Evolutionary conservation across 2,113 vertebrate species (phyloP).

Genomic region (Ivindomyrus marchei): DNA sequence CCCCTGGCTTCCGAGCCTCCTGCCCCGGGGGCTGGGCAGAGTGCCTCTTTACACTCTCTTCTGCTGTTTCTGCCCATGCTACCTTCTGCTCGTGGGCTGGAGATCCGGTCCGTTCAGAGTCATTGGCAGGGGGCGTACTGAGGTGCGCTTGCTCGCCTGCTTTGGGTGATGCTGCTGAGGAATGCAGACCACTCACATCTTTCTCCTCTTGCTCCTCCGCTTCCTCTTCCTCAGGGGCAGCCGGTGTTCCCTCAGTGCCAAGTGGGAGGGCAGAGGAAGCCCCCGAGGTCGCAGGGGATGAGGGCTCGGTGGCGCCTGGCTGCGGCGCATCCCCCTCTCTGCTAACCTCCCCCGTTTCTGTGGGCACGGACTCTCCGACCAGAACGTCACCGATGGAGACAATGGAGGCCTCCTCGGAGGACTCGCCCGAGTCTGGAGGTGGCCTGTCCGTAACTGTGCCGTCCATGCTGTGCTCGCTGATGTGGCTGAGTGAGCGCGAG

Average conservation of each 20-base stretch:
- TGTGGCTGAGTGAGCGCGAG: slow-evolving; percentile 85
- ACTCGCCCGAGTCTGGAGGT: slow-evolving; percentile 30
- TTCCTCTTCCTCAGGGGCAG: background rate
- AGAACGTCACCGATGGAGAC: slow-evolving; percentile 43
- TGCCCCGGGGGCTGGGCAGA: slow-evolving; percentile 33
- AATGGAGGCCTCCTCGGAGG: slow-evolving; percentile 35
- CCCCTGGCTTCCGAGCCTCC: slow-evolving; percentile 35
- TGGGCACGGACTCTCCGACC: slow-evolving; percentile 29
- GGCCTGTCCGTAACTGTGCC: slow-evolving; percentile 45
- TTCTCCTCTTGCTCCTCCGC: background rate
- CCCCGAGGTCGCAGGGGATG: background rate
- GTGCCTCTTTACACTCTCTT: slow-evolving; percentile 29
- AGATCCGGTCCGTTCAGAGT: slow-evolving; percentile 10
- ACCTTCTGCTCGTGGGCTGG: slow-evolving; percentile 5
- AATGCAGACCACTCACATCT: too few species aligned
- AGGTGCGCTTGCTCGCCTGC: background rate
- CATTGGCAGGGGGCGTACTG: background rate
- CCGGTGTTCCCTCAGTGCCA: background rate
- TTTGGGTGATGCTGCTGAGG: background rate
- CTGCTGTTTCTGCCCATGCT: background rate
- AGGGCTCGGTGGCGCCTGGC: background rate
- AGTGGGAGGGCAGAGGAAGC: background rate
- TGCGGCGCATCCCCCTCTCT: background rate
- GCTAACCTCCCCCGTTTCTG: background rate
- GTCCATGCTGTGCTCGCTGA: slow-evolving; percentile 82